These are phyloP conservation scores for Heliornis fulica DNA, from an alignment of 2,113 vertebrate genomes.

Conservation along the genomic window DNA sequence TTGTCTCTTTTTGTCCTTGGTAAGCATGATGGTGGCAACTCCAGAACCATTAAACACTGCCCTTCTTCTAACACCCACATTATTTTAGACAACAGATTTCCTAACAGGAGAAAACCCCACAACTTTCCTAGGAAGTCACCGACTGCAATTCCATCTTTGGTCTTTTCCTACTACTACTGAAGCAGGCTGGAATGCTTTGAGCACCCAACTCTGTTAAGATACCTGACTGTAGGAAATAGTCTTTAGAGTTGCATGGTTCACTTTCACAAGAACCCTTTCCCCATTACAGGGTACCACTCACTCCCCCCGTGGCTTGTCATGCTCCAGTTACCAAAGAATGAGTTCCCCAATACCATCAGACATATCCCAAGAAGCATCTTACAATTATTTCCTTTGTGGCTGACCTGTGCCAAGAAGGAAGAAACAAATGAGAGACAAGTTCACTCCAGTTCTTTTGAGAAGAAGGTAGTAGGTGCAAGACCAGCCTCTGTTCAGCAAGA, in stretches of 20 bases:
- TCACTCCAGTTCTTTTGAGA: background rate
- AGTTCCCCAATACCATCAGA: background rate
- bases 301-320: background rate
- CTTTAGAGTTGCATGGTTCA: background rate
- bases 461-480: background rate
- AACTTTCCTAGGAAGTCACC: background rate
- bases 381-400: background rate
- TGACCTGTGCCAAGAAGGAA: background rate
- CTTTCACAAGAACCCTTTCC: background rate
- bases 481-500: background rate
- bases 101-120: background rate
- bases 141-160: background rate
- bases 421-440: background rate
- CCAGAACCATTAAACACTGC: background rate
- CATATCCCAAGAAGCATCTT: background rate
- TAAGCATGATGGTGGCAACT: slow-evolving; percentile 54
- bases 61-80: background rate
- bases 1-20: slow-evolving; percentile 82
- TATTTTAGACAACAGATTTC: background rate
- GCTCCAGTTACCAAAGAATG: background rate
- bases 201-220: background rate
- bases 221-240: background rate
- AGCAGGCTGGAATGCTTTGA: background rate
- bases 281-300: background rate
- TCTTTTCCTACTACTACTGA: background rate